phyloP scores from a whole-genome alignment of 2,113 vertebrate species.

The Hipposideros armiger region DNA sequence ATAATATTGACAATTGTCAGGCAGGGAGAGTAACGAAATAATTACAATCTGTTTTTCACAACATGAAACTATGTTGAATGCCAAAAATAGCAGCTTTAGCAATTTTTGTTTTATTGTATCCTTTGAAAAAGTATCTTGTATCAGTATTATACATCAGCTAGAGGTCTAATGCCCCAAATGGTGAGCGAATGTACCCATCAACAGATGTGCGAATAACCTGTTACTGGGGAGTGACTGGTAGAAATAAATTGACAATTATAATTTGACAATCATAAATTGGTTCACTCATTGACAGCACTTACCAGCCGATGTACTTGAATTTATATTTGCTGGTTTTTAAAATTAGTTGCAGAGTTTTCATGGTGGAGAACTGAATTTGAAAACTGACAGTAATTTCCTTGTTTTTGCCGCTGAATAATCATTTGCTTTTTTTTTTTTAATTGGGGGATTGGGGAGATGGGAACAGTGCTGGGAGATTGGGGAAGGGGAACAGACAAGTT shows the following conservation, averaged over 20 bases:
- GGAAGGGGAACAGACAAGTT: no score
- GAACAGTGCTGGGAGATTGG: no score
- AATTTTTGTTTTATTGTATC: not conserved
- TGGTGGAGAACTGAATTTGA: not conserved
- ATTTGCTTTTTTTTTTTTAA: slow-evolving; percentile 59
- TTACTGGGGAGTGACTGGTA: not conserved
- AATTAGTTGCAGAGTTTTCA: slow-evolving; percentile 11
- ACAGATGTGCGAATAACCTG: slow-evolving; percentile 28
- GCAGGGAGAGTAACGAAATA: not conserved
- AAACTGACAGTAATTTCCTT: slow-evolving; percentile 34
- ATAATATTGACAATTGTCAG: slow-evolving; percentile 12
- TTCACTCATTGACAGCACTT: not conserved
- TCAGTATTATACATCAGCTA: not conserved
- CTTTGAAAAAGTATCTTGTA: slow-evolving; percentile 52
- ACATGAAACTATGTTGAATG: not conserved
- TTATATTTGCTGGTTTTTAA: slow-evolving; percentile 1
- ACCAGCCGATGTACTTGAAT: not conserved
- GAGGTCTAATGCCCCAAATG: slow-evolving; percentile 14
- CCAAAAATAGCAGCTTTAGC: not conserved
- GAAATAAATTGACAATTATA: slow-evolving; percentile 12
- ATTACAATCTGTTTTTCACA: slow-evolving; percentile 52
- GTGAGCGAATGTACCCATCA: slow-evolving; percentile 36
- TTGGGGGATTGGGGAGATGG: no score
- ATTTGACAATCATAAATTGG: not conserved
- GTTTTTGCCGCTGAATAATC: not conserved